Conservation (phyloP, 2,797 vertebrate species). For the Hapalemur alaotrensis region DNA sequence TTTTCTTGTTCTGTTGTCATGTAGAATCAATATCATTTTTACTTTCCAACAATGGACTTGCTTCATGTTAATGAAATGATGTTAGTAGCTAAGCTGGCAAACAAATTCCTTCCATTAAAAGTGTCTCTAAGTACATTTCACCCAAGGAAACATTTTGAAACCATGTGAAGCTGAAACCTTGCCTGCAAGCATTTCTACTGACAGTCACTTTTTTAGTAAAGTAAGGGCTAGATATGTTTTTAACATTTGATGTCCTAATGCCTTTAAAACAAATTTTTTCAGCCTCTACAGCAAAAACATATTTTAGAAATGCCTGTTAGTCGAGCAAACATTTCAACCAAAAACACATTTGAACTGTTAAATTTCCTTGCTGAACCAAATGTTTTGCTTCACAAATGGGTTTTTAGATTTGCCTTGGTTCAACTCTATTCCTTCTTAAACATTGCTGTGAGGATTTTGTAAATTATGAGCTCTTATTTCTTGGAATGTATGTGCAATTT, state of each 20-base stretch:
- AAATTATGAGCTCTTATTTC: constrained; percentile 30
- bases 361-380: constrained; percentile 61
- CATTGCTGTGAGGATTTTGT: constrained; percentile 15
- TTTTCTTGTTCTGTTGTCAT: background rate
- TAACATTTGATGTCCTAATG: constrained; percentile 69
- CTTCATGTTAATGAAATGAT: constrained; percentile 41
- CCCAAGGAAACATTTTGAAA: constrained; percentile 58
- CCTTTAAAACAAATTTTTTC: constrained; percentile 67
- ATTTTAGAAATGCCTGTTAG: constrained; percentile 70
- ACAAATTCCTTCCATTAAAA: constrained; percentile 57
- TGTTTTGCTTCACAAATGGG: constrained; percentile 71
- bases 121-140: constrained; percentile 52
- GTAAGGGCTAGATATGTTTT: constrained; percentile 61
- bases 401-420: constrained; percentile 69
- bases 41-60: background rate
- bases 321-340: constrained; percentile 69
- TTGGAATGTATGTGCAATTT: constrained; percentile 12
- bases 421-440: constrained; percentile 55
- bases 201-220: constrained; percentile 63
- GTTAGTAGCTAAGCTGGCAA: constrained; percentile 35
- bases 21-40: constrained; percentile 23
- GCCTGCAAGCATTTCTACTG: constrained; percentile 58
- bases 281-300: constrained; percentile 54
- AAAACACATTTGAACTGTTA: constrained; percentile 70
- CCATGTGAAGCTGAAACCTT: constrained; percentile 28